phyloP scores from a whole-genome alignment of 2,888 invertebrate species.

The Odontocerum albicorne region DNA sequence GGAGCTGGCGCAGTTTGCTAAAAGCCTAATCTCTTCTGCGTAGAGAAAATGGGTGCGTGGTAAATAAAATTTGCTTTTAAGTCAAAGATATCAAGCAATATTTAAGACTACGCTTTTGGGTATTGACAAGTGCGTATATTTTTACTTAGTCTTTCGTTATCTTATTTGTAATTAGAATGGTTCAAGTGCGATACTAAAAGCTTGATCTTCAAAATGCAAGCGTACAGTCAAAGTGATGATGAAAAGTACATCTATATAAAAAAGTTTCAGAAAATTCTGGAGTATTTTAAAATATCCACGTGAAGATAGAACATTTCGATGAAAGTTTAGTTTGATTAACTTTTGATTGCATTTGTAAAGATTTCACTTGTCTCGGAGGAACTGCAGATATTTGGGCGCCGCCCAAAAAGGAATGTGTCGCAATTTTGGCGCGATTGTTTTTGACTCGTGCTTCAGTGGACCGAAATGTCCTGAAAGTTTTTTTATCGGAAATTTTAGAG shows the following conservation, averaged over 20 bases:
- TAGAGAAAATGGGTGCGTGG: not conserved
- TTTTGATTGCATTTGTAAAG: too few relatives aligned
- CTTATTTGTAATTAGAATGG: too few relatives aligned
- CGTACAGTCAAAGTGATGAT: too few relatives aligned
- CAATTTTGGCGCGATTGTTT: constrained; percentile 22
- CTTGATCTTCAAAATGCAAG: too few relatives aligned
- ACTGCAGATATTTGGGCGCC: constrained; percentile 29
- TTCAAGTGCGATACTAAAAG: too few relatives aligned
- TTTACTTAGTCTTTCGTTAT: not conserved
- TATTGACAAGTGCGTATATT: not conserved
- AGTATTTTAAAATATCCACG: too few relatives aligned
- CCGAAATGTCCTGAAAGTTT: not conserved
- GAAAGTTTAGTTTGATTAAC: too few relatives aligned
- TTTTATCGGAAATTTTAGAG: too few relatives aligned
- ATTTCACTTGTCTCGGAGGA: constrained; percentile 18
- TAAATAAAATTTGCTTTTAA: not conserved
- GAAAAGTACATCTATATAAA: too few relatives aligned
- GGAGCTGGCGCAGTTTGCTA: constrained; percentile 16
- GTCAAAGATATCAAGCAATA: not conserved
- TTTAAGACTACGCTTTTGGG: not conserved
- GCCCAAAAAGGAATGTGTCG: constrained; percentile 21
- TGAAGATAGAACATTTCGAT: too few relatives aligned
- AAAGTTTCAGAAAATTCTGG: too few relatives aligned
- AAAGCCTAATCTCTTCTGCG: not conserved
- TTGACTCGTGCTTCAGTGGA: not conserved